Percentiles rank a stretch among this genome's conserved stretches.
These are phyloP conservation scores for Acanthornis magna DNA, from an alignment of 2,797 vertebrate species.

Conservation along the genomic window DNA sequence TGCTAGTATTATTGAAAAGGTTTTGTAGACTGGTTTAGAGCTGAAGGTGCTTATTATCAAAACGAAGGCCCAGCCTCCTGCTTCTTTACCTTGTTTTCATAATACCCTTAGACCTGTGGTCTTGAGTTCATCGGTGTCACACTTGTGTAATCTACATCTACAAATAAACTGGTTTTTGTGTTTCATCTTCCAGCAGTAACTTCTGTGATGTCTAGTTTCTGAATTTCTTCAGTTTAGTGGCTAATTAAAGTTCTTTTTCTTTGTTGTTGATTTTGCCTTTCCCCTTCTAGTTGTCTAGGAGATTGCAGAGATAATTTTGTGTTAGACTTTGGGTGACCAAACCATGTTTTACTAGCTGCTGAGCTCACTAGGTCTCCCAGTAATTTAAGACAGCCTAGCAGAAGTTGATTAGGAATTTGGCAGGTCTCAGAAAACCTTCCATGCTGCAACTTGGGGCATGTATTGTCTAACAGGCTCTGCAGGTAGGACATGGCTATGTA, in stretches of 20 bases:
- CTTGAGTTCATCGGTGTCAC: neutral
- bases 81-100: neutral
- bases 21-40: neutral
- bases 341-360: neutral
- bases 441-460: neutral
- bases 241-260: neutral
- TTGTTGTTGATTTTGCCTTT: neutral
- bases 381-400: neutral
- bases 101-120: neutral
- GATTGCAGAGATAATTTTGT: neutral
- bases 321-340: neutral
- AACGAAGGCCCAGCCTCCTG: neutral
- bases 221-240: neutral
- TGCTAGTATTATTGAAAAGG: neutral
- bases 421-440: neutral
- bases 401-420: neutral
- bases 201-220: neutral
- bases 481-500: neutral
- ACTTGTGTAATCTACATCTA: neutral
- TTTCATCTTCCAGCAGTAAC: neutral
- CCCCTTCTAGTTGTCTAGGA: neutral
- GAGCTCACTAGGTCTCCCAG: neutral
- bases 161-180: neutral
- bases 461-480: constrained; percentile 44
- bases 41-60: neutral